Evolutionary conservation across 2,113 vertebrate species (phyloP), one percentile per base, ranked within the genome.

Genomic region (Condylura cristata): DNA sequence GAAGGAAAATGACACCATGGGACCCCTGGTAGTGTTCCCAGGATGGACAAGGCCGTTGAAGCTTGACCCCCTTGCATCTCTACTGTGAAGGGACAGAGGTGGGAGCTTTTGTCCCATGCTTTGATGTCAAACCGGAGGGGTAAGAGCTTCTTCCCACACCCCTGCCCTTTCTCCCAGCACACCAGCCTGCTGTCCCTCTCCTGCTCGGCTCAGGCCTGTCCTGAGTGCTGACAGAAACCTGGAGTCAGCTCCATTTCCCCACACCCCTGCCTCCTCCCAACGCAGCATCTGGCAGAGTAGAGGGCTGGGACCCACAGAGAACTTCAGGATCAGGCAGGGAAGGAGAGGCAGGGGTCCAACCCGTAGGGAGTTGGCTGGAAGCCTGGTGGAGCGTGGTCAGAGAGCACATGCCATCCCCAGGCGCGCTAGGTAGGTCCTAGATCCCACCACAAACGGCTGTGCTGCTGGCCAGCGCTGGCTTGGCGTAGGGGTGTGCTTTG

Each of bases 301-400:
- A 48, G 22, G 26, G 68, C 34, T 51, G 61, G 13, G 32, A 12
- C 65, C n/a, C 65, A 37, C 65, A 26, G 51, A 41, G 37, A 28
- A 32, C 32, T 51, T 60, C 44, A 34, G 44, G 3, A 13, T 26
- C 13, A 26, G 32, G 51, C 65, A 80, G 56, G 79, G 60, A 63
- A 44, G n/a, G 32, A 0, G 28, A 61, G 80, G 53, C 28, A 16
- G 9, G 14, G 32, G 22, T 46, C 48, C 44, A 2, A 6, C 11
- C 18, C 41, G 16, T 0, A 0, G 10, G 8, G 17, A 18, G 16
- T 4, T 5, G 10, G 2, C 0, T 18, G 26, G 34, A 41, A 53
- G 58, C 75, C 3, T 18, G 51, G 51, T 53, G 51, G 51, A 53
- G 51, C 51, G 2, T 8, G 70, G 4, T 46, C 18, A 2, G 0